A percentile compares a stretch with the other conserved stretches of the same genome.
Evolutionary conservation across 1,140 invertebrate species (phyloP).

Genomic region (Calliopsis andreniformis): DNA sequence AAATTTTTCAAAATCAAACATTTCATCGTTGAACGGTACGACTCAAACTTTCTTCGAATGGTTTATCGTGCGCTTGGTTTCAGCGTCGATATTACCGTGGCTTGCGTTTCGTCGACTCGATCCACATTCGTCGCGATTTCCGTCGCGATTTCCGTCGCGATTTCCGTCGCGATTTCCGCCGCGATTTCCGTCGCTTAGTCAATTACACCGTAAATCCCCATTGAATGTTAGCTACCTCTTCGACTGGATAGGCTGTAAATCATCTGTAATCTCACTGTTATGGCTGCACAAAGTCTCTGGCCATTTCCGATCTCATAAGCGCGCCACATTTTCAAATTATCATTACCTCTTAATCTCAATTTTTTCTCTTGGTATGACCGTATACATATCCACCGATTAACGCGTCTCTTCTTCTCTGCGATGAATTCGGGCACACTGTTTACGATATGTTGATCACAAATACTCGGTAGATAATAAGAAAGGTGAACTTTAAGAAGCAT

Average conservation of each 20-base stretch:
- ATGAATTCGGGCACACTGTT: no score
- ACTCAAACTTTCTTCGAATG: neutral
- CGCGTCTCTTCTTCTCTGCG: conserved; percentile 10
- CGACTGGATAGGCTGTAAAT: conserved; percentile 13
- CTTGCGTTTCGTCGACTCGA: conserved; percentile 46
- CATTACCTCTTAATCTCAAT: conserved; percentile 35
- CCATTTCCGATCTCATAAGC: conserved; percentile 3
- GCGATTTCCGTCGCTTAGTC: conserved; percentile 15
- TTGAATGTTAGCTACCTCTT: conserved; percentile 6
- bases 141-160: neutral
- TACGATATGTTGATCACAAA: no score
- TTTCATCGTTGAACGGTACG: neutral
- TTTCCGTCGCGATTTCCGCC: neutral
- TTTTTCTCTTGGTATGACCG: conserved; percentile 12
- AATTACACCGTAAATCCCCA: conserved; percentile 29
- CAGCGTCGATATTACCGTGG: conserved; percentile 12
- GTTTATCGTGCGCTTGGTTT: neutral
- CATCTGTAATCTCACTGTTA: conserved; percentile 42
- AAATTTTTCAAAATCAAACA: neutral
- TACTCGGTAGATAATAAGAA: no score
- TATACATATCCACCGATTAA: neutral
- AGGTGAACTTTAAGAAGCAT: no score
- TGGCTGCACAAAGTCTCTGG: conserved; percentile 24
- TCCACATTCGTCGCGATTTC: conserved; percentile 31
- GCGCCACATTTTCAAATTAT: conserved; percentile 39